Conservation (phyloP, 2,888 invertebrate genomes). For the Crioceris asparagi region DNA sequence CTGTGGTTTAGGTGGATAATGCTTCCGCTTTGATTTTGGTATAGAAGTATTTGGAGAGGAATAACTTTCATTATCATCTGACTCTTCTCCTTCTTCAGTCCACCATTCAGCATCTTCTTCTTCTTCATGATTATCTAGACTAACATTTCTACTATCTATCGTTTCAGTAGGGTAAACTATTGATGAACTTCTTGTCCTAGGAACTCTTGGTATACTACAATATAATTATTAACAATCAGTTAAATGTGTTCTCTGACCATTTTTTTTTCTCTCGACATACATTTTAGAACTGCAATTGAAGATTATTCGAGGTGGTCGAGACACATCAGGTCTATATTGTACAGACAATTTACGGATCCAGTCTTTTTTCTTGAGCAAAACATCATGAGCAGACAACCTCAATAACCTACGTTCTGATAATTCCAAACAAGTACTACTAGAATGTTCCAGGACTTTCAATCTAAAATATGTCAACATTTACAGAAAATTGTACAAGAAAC, state of each 20-base stretch:
- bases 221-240: neutral
- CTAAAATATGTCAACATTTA: slow-evolving; percentile 32
- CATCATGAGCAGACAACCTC: slow-evolving; percentile 64
- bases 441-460: slow-evolving; percentile 73
- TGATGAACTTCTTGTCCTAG: slow-evolving; percentile 20
- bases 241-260: too few species aligned
- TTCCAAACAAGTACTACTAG: slow-evolving; percentile 80
- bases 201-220: slow-evolving; percentile 17
- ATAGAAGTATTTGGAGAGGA: slow-evolving; percentile 28
- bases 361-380: slow-evolving; percentile 61
- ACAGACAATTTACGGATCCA: slow-evolving; percentile 57
- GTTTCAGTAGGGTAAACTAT: slow-evolving; percentile 13
- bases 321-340: slow-evolving; percentile 28
- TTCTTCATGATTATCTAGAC: slow-evolving; percentile 5
- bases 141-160: slow-evolving; percentile 5
- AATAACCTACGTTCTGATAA: slow-evolving; percentile 83
- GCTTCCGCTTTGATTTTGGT: slow-evolving; percentile 23
- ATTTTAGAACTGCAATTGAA: slow-evolving; percentile 25
- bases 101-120: slow-evolving; percentile 36
- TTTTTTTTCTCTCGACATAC: too few species aligned
- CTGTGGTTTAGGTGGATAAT: slow-evolving; percentile 33
- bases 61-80: slow-evolving; percentile 27
- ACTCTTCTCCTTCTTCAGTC: slow-evolving; percentile 35
- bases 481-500: too few species aligned
- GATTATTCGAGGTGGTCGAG: slow-evolving; percentile 30